Conservation (phyloP, 2,888 invertebrate genomes). For the Ditula angustiorana region DNA sequence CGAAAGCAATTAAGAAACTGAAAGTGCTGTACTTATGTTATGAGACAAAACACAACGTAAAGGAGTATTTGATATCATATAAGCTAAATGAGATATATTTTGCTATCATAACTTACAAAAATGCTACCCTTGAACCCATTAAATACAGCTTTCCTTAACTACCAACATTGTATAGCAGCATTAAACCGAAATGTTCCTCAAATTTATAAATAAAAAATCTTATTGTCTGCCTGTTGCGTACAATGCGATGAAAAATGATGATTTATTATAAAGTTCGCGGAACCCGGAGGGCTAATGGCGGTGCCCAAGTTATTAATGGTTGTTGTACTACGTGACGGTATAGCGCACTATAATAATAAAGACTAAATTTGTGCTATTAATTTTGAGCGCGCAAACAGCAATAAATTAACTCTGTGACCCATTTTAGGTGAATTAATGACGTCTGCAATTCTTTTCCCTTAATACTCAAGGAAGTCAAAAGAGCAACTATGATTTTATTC, state of each 20-base stretch:
- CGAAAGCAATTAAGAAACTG: no score
- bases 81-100: no score
- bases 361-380: slow-evolving; percentile 31
- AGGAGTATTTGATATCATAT: no score
- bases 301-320: slow-evolving; percentile 60
- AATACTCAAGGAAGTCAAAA: not conserved
- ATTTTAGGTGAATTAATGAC: not conserved
- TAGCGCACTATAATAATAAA: slow-evolving; percentile 30
- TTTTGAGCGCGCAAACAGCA: slow-evolving; percentile 9
- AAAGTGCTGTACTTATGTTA: no score
- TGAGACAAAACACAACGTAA: no score
- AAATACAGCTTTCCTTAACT: not conserved
- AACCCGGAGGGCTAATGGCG: slow-evolving; percentile 54
- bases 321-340: slow-evolving; percentile 34
- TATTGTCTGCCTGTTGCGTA: slow-evolving; percentile 40
- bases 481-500: no score
- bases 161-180: not conserved
- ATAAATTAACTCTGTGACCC: slow-evolving; percentile 7
- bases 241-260: slow-evolving; percentile 56
- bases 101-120: not conserved
- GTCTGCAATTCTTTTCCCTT: not conserved
- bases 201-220: slow-evolving; percentile 19
- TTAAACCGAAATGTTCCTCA: not conserved
- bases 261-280: slow-evolving; percentile 56
- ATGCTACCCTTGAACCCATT: no score